Conservation (phyloP, 2,888 invertebrate species). For the Drosophila atroscutellata region DNA sequence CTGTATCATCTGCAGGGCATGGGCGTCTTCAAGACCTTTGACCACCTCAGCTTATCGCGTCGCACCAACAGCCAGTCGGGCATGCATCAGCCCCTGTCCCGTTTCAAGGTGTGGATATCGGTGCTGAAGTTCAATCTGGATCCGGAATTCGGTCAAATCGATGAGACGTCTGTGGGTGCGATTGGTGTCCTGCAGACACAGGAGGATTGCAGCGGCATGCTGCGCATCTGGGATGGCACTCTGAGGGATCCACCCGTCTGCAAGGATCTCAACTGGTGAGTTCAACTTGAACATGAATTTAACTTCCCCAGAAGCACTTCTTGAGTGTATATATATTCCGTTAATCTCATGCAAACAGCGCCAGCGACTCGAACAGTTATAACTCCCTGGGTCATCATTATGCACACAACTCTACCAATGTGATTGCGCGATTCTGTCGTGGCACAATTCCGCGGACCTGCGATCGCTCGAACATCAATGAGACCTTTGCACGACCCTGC, state of each 20-base stretch:
- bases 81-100: constrained; percentile 86
- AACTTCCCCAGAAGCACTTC: too few species aligned
- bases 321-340: too few species aligned
- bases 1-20: constrained; percentile 92
- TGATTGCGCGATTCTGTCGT: constrained; percentile 92
- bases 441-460: constrained; percentile 93
- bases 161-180: constrained; percentile 83
- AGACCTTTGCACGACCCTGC: constrained; percentile 89
- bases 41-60: constrained; percentile 86
- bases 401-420: constrained; percentile 89
- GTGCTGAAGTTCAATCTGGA: constrained; percentile 94
- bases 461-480: constrained; percentile 90
- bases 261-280: constrained; percentile 93
- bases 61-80: constrained; percentile 84
- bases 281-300: not conserved
- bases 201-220: constrained; percentile 92
- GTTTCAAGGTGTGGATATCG: constrained; percentile 94
- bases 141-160: constrained; percentile 86
- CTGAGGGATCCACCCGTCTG: constrained; percentile 91
- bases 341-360: constrained; percentile 30
- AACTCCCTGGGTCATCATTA: constrained; percentile 85
- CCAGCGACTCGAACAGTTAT: constrained; percentile 56
- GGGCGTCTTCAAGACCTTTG: constrained; percentile 87
- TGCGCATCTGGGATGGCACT: constrained; percentile 95
- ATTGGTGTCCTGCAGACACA: constrained; percentile 86